phyloP scores from a whole-genome alignment of 2,113 vertebrate genomes.

The Climacteris rufus region DNA sequence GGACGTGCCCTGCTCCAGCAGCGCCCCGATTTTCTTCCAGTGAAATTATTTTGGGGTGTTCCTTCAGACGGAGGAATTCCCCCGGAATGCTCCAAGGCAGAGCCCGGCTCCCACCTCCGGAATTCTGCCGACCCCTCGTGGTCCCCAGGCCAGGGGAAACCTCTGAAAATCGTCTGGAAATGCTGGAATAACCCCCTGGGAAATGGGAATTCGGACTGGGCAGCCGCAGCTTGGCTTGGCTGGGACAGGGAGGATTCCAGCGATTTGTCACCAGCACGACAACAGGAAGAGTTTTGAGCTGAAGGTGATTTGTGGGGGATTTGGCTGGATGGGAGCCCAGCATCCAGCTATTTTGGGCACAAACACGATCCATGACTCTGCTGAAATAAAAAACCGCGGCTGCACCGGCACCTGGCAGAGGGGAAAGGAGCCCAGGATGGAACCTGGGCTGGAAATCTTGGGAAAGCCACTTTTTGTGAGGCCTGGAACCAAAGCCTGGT shows the following conservation, averaged over 20 bases:
- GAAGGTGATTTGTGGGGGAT: background rate
- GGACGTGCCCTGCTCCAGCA: background rate
- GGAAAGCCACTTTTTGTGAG: background rate
- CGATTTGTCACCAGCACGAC: background rate
- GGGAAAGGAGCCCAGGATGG: background rate
- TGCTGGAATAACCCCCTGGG: background rate
- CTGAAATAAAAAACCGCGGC: background rate
- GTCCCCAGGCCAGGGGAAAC: background rate
- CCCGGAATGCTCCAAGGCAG: background rate
- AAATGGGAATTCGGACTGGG: background rate
- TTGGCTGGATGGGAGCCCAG: background rate
- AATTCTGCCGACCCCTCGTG: background rate
- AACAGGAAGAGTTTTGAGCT: background rate
- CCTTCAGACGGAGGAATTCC: background rate
- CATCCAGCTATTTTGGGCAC: background rate
- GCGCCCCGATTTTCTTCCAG: background rate
- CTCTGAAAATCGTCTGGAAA: background rate
- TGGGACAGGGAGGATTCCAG: background rate
- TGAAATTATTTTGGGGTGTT: background rate
- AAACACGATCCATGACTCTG: background rate
- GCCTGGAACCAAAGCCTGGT: background rate
- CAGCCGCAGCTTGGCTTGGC: background rate
- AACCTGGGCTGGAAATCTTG: accelerated
- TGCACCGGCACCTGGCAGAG: background rate
- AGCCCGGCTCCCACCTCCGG: background rate